phyloP scores from a whole-genome alignment of 2,888 invertebrate species.

The Drosophila nigricruria region DNA sequence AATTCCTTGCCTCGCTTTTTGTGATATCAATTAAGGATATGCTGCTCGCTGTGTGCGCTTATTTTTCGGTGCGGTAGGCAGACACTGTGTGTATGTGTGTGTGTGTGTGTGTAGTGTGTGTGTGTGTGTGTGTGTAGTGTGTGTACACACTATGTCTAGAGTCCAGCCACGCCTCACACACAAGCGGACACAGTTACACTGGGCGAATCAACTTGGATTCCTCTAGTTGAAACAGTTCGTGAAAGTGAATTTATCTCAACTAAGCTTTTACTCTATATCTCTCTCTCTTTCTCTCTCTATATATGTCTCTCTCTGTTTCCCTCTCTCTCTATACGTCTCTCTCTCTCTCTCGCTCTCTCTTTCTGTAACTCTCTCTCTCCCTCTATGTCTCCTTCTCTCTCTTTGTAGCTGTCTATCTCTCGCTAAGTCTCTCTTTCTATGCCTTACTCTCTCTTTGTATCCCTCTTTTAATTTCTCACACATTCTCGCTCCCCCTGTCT shows the following conservation, averaged over 20 bases:
- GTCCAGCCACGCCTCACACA: slow-evolving; percentile 60
- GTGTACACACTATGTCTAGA: slow-evolving; percentile 33
- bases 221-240: not conserved
- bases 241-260: no score
- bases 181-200: slow-evolving; percentile 20
- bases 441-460: no score
- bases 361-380: no score
- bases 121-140: slow-evolving; percentile 6
- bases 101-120: not conserved
- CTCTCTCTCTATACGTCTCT: not conserved
- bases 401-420: not conserved
- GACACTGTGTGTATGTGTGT: slow-evolving; percentile 7
- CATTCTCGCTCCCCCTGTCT: not conserved
- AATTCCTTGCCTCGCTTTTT: slow-evolving; percentile 75
- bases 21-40: slow-evolving; percentile 84
- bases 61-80: slow-evolving; percentile 56
- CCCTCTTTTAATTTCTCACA: not conserved
- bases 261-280: not conserved
- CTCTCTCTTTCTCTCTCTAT: not conserved
- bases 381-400: no score
- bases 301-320: not conserved
- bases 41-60: slow-evolving; percentile 62
- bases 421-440: not conserved
- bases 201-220: not conserved
- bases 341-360: not conserved